phyloP scores from a whole-genome alignment of 92 coral and sea anemone genomes.

The Epizoanthus rinbou region DNA sequence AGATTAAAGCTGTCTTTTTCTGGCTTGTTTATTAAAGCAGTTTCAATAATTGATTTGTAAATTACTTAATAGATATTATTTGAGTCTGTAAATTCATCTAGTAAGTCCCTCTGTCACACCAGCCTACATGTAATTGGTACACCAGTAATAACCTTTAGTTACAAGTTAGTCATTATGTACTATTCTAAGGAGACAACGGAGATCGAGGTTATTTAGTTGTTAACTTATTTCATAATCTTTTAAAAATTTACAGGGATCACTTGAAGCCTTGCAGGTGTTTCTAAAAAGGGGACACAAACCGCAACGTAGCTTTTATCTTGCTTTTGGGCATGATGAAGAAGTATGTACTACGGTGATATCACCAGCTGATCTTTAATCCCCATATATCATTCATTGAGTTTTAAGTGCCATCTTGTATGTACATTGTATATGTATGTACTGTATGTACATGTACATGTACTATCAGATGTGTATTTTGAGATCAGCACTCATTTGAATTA shows the following conservation, averaged over 20 bases:
- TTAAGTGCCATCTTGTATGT: background rate
- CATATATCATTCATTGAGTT: background rate
- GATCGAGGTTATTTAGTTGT: background rate
- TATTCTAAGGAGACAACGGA: no score
- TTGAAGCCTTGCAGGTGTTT: constrained; percentile 84
- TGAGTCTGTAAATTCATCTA: no score
- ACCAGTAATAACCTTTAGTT: no score
- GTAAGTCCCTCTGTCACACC: no score
- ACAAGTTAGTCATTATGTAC: background rate
- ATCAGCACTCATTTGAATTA: no score
- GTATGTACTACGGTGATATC: constrained; percentile 43
- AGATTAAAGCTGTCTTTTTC: no score
- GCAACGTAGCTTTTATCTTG: constrained; percentile 79
- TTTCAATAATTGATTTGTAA: no score
- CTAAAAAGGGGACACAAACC: constrained; percentile 73
- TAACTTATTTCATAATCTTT: background rate
- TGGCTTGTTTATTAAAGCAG: no score
- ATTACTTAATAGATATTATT: no score
- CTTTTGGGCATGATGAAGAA: constrained; percentile 98
- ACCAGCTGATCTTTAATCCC: background rate
- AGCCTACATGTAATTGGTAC: no score
- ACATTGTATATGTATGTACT: background rate
- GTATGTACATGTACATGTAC: no score
- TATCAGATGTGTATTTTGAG: no score
- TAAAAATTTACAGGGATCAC: constrained; percentile 70